phyloP scores from a whole-genome alignment of 2,797 vertebrate genomes.

The Anolis apletophallus region DNA sequence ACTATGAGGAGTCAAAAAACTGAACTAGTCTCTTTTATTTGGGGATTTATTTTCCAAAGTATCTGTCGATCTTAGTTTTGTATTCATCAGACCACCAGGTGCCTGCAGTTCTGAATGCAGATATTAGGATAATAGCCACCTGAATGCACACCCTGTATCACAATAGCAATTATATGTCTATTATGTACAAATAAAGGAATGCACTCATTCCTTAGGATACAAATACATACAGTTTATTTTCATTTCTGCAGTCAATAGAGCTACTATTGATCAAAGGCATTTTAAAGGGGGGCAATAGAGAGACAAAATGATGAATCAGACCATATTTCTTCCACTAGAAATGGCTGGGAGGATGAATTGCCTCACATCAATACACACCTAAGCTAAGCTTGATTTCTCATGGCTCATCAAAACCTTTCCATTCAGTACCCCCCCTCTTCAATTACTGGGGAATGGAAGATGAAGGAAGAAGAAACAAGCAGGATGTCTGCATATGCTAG shows the following conservation, averaged over 20 bases:
- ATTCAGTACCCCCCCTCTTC: conserved; percentile 33
- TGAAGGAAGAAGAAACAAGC: conserved; percentile 61
- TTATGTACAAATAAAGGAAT: conserved; percentile 9
- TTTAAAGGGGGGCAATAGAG: conserved; percentile 11
- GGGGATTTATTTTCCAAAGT: neutral
- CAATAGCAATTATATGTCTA: conserved; percentile 19
- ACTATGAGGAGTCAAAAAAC: neutral
- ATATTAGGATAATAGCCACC: neutral
- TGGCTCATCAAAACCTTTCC: conserved; percentile 33
- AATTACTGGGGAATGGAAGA: conserved; percentile 3
- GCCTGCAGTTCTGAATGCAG: neutral
- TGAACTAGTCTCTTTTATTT: neutral
- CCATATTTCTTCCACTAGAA: conserved; percentile 39
- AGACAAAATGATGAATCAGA: conserved; percentile 28
- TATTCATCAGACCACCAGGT: neutral
- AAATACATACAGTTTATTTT: conserved; percentile 11
- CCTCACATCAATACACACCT: conserved; percentile 31
- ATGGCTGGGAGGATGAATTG: conserved; percentile 30
- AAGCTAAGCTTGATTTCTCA: conserved; percentile 38
- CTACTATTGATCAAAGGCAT: conserved; percentile 39
- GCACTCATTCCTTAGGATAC: fast-evolving
- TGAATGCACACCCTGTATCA: neutral
- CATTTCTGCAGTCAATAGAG: conserved; percentile 21
- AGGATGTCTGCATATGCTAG: conserved; percentile 45
- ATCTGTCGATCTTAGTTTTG: neutral